Percentiles rank a stretch among this genome's conserved stretches.
Evolutionary conservation across 2,113 vertebrate genomes (phyloP).

Genomic region (Clarias batrachus): DNA sequence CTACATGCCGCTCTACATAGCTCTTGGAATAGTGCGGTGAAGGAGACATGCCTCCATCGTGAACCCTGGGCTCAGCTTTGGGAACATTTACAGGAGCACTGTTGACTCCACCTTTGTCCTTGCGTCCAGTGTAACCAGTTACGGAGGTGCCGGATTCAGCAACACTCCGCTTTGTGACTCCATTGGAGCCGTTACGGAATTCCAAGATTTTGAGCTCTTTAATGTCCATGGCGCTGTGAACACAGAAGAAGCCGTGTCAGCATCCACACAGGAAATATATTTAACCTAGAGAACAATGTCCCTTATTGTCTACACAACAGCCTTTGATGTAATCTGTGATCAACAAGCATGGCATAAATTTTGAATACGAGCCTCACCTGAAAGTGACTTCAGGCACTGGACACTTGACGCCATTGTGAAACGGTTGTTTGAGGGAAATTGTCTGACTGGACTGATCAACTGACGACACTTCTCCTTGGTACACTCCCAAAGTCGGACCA

Average conservation of each 20-base stretch:
- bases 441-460: conserved; percentile 95
- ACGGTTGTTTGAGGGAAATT: conserved; percentile 90
- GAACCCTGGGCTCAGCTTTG: conserved; percentile 71
- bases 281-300: background rate
- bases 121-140: conserved; percentile 58
- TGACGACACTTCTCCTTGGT: conserved; percentile 91
- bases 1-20: conserved; percentile 85
- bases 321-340: no score
- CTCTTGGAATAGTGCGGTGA: conserved; percentile 88
- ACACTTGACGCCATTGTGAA: conserved; percentile 95
- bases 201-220: conserved; percentile 94
- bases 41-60: conserved; percentile 71
- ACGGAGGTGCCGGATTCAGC: conserved; percentile 58
- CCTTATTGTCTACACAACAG: background rate
- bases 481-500: conserved; percentile 89
- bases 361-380: conserved; percentile 73
- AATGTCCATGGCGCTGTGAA: conserved; percentile 90
- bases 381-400: conserved; percentile 97
- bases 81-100: conserved; percentile 84
- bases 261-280: background rate
- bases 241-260: background rate
- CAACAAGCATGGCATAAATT: background rate
- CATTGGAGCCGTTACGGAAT: conserved; percentile 72
- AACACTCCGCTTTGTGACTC: conserved; percentile 57
- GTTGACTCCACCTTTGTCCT: conserved; percentile 58